Conservation (phyloP, 2,113 vertebrate genomes). For the Xenopus laevis region DNA sequence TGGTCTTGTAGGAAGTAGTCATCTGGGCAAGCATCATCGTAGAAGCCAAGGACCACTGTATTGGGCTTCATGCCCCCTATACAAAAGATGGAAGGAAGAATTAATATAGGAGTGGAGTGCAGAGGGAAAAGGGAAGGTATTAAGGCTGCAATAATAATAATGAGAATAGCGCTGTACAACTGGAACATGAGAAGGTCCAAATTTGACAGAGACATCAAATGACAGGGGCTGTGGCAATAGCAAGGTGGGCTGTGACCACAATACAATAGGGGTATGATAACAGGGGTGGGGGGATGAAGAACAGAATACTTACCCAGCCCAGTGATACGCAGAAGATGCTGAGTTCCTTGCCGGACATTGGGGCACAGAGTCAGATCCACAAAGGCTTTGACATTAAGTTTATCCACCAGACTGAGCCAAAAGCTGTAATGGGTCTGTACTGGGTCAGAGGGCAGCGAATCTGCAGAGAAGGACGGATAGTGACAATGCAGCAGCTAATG, state of each 20-base stretch:
- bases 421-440: constrained; percentile 84
- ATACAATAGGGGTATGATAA: too few species aligned
- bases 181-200: too few species aligned
- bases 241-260: too few species aligned
- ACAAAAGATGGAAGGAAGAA: neutral
- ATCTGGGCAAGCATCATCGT: constrained; percentile 75
- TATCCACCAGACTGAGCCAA: constrained; percentile 84
- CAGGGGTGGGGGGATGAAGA: neutral
- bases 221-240: too few species aligned
- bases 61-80: constrained; percentile 92
- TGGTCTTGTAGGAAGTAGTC: constrained; percentile 83
- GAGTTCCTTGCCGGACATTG: constrained; percentile 79
- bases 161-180: too few species aligned
- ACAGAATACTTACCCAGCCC: constrained; percentile 69
- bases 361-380: constrained; percentile 80
- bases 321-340: constrained; percentile 83
- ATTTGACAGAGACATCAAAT: too few species aligned
- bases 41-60: constrained; percentile 82
- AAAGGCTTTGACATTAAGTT: constrained; percentile 83
- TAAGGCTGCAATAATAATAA: too few species aligned
- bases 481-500: too few species aligned
- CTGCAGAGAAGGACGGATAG: constrained; percentile 47
- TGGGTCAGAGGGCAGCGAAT: constrained; percentile 73
- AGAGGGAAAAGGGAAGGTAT: neutral
- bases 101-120: neutral